Evolutionary conservation across 2,797 vertebrate genomes (phyloP).

Genomic region (Catostomus latipinnis): DNA sequence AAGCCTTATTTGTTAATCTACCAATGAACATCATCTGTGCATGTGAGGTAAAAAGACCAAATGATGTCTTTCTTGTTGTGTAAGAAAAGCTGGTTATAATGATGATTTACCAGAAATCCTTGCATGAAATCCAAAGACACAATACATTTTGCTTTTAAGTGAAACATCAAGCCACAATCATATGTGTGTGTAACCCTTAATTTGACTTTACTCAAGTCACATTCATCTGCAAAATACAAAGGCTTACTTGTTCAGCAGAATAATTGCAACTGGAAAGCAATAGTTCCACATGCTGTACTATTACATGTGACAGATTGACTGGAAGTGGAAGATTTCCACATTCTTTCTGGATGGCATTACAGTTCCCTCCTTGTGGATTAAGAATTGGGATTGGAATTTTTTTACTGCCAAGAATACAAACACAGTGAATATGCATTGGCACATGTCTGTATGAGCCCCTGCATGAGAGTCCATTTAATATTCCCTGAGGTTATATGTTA

Average conservation of each 20-base stretch:
- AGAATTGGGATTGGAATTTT: constrained; percentile 69
- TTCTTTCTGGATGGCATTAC: constrained; percentile 79
- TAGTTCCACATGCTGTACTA: constrained; percentile 24
- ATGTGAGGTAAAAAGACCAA: background rate
- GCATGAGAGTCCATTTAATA: background rate
- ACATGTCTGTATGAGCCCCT: constrained; percentile 28
- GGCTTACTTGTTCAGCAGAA: constrained; percentile 21
- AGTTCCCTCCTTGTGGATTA: constrained; percentile 68
- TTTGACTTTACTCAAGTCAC: background rate
- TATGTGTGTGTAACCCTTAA: background rate
- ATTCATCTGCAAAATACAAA: constrained; percentile 8
- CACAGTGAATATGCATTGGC: constrained; percentile 32
- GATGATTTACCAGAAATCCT: background rate
- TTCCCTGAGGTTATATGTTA: background rate
- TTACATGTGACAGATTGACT: constrained; percentile 49
- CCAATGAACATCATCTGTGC: background rate
- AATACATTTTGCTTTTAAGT: background rate
- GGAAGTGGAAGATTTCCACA: constrained; percentile 70
- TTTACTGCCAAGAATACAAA: constrained; percentile 34
- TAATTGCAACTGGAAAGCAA: constrained; percentile 26
- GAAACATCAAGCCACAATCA: background rate
- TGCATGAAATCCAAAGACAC: no score
- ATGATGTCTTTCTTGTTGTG: background rate
- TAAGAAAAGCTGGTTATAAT: no score
- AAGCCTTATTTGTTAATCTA: background rate